Conservation (phyloP, 2,888 invertebrate species). For the Agrotis segetum region DNA sequence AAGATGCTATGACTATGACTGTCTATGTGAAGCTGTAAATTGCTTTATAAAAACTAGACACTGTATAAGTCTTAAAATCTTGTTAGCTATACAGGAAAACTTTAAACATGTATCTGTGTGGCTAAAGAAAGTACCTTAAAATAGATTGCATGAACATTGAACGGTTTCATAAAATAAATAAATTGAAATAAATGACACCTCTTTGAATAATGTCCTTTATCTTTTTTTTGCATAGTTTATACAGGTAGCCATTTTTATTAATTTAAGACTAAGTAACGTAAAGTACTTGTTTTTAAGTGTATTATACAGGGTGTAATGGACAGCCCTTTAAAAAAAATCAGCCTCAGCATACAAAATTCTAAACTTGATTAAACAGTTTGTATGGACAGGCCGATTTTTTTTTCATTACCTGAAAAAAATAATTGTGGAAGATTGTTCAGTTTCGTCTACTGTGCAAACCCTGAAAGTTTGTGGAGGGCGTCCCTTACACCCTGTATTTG, state of each 20-base stretch:
- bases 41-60: neutral
- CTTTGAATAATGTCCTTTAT: neutral
- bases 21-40: slow-evolving; percentile 5
- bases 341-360: too few relatives aligned
- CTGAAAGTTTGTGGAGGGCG: too few relatives aligned
- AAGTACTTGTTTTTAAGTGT: slow-evolving; percentile 1
- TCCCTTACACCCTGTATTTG: too few relatives aligned
- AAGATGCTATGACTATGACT: slow-evolving; percentile 10
- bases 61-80: slow-evolving; percentile 5
- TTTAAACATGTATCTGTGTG: neutral
- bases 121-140: slow-evolving; percentile 1
- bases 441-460: too few relatives aligned
- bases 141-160: slow-evolving; percentile 1
- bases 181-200: neutral
- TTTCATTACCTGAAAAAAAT: too few relatives aligned
- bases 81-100: neutral
- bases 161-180: slow-evolving; percentile 1
- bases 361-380: too few relatives aligned
- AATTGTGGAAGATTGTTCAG: too few relatives aligned
- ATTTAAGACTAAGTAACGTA: neutral
- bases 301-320: too few relatives aligned
- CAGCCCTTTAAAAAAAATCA: too few relatives aligned
- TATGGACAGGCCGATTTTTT: too few relatives aligned
- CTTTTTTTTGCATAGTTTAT: neutral
- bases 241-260: neutral